A percentile compares a stretch with the other conserved stretches of the same genome.
phyloP scores from a whole-genome alignment of 2,113 vertebrate species.

The Mesocricetus auratus region DNA sequence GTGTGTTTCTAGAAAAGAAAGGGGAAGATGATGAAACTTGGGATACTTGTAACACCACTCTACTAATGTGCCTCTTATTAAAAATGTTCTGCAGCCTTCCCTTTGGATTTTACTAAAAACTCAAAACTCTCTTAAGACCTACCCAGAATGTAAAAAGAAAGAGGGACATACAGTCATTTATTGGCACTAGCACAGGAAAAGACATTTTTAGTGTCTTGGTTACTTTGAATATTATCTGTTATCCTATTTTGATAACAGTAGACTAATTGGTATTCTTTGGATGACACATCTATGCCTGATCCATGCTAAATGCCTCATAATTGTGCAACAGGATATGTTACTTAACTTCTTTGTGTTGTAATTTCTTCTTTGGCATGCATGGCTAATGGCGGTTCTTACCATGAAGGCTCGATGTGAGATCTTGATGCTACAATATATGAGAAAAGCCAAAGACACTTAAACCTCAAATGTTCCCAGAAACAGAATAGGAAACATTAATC shows the following conservation, averaged over 20 bases:
- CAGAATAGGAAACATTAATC: conserved; percentile 9
- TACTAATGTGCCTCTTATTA: neutral
- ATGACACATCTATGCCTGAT: neutral
- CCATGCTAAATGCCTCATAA: neutral
- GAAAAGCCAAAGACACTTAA: neutral
- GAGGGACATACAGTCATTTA: neutral
- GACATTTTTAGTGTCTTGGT: neutral
- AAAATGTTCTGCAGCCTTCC: neutral
- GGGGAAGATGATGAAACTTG: neutral
- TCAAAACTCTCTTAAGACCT: neutral
- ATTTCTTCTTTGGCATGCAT: neutral
- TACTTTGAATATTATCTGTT: neutral
- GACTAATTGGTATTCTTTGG: neutral
- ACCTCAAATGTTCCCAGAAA: neutral
- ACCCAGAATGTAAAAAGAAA: neutral
- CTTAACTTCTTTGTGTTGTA: neutral
- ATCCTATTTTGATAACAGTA: neutral
- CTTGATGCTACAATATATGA: neutral
- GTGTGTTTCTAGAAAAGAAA: neutral
- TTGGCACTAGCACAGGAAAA: neutral
- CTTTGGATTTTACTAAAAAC: neutral
- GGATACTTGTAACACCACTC: neutral
- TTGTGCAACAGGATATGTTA: neutral
- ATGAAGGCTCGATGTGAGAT: neutral
- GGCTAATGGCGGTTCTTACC: neutral